Evolutionary conservation across 2,113 vertebrate genomes (phyloP).

Genomic region (Myrmophylax atrothorax): DNA sequence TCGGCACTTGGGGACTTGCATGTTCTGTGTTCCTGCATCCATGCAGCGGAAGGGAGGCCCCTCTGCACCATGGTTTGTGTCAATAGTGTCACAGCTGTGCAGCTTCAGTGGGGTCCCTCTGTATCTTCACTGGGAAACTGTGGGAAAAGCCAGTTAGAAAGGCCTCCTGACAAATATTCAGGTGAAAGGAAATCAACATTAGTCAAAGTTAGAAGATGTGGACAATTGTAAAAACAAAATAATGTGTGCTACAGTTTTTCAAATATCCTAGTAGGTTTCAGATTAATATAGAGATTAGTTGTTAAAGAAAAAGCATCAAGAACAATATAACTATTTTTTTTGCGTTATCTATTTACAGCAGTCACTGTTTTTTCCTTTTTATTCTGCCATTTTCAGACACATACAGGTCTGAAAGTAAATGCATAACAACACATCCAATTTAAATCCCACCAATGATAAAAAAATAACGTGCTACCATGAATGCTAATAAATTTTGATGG

Average conservation of each 20-base stretch:
- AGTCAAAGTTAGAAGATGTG: not conserved
- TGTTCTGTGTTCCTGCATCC: not conserved
- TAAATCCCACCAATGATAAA: not conserved
- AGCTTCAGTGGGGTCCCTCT: not conserved
- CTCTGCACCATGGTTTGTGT: fast-evolving
- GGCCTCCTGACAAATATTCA: not conserved
- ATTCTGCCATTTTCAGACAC: not conserved
- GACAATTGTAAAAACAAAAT: not conserved
- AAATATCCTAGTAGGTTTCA: not conserved
- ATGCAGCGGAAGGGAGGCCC: not conserved
- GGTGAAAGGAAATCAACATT: not conserved
- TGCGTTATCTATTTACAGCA: not conserved
- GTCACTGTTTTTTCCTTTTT: not conserved
- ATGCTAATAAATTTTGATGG: conserved; percentile 9
- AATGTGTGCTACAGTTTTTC: not conserved
- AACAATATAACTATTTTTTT: not conserved
- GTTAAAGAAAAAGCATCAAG: not conserved
- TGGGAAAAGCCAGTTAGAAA: not conserved
- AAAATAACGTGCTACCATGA: not conserved
- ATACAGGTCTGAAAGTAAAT: not conserved
- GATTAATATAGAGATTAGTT: not conserved
- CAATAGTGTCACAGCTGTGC: fast-evolving
- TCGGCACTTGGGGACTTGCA: not conserved
- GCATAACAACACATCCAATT: not conserved
- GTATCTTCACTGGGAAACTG: not conserved